These are phyloP conservation scores for Takifugu flavidus DNA, from an alignment of 2,113 vertebrate species.

Conservation along the genomic window DNA sequence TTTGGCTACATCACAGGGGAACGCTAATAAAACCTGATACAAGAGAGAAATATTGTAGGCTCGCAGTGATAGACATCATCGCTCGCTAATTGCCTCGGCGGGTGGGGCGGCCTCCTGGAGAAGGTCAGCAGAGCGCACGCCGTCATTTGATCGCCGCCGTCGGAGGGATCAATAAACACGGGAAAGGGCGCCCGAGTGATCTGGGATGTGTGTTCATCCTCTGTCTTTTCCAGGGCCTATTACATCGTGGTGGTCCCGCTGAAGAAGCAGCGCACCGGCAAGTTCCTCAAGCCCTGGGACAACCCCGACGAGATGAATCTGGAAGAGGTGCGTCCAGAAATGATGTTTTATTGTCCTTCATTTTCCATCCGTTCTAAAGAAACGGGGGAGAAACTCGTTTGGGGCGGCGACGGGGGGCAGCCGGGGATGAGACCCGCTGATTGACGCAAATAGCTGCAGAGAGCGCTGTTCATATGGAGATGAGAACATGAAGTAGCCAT, in stretches of 20 bases:
- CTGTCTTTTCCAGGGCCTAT: slow-evolving; percentile 80
- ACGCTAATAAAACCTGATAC: slow-evolving; percentile 28
- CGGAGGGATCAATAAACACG: too few species aligned
- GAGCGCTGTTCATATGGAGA: slow-evolving; percentile 70
- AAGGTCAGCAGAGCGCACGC: not conserved
- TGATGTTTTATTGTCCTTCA: slow-evolving; percentile 13
- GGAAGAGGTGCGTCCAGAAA: slow-evolving; percentile 83
- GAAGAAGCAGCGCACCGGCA: slow-evolving; percentile 92
- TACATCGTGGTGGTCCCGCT: slow-evolving; percentile 97
- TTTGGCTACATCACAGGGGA: slow-evolving; percentile 30
- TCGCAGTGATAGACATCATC: slow-evolving; percentile 24
- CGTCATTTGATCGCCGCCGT: too few species aligned
- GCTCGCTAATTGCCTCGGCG: slow-evolving; percentile 6
- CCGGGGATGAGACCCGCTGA: slow-evolving; percentile 52
- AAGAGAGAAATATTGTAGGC: slow-evolving; percentile 6
- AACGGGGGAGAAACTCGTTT: slow-evolving; percentile 31
- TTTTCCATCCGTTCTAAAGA: not conserved
- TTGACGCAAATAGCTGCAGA: slow-evolving; percentile 64
- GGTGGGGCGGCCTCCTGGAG: not conserved
- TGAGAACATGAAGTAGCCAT: slow-evolving; percentile 71
- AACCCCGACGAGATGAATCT: slow-evolving; percentile 98
- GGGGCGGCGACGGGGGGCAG: slow-evolving; percentile 38
- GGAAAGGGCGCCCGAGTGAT: not conserved
- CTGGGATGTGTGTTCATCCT: not conserved
- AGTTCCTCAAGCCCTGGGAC: slow-evolving; percentile 94